Evolutionary conservation across 2,888 invertebrate genomes (phyloP).

Genomic region (Napeogenes sylphis): DNA sequence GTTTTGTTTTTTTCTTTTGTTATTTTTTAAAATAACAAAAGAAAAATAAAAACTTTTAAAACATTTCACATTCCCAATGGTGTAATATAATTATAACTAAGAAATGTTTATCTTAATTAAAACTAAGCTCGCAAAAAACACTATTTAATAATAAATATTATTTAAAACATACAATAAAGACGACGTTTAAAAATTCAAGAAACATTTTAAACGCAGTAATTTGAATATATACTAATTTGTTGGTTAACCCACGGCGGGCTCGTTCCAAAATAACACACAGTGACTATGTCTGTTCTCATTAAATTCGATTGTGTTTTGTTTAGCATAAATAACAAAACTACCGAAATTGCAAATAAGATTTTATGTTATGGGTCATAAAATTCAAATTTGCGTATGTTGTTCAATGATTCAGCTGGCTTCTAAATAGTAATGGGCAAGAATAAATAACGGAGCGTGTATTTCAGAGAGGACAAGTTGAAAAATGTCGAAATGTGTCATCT

Average conservation of each 20-base stretch:
- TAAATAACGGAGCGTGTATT: slow-evolving; percentile 56
- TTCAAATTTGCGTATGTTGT: slow-evolving; percentile 31
- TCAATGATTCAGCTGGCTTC: slow-evolving; percentile 37
- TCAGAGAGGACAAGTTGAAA: slow-evolving; percentile 76
- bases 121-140: no score
- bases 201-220: slow-evolving; percentile 16
- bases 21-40: no score
- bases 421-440: slow-evolving; percentile 50
- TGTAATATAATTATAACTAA: no score
- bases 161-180: background rate
- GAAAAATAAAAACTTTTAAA: no score
- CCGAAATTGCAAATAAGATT: slow-evolving; percentile 31
- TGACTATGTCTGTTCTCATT: slow-evolving; percentile 56
- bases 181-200: background rate
- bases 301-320: slow-evolving; percentile 47
- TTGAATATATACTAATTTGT: slow-evolving; percentile 42
- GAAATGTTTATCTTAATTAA: no score
- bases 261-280: slow-evolving; percentile 51
- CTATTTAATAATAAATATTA: background rate
- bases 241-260: slow-evolving; percentile 53
- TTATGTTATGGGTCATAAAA: slow-evolving; percentile 39
- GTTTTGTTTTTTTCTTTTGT: background rate
- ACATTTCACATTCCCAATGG: no score
- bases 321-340: slow-evolving; percentile 26
- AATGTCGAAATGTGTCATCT: slow-evolving; percentile 78